Evolutionary conservation across 2,888 invertebrate genomes (phyloP), one percentile per base, ranked within the genome.

Genomic region (Neoitamus cyanurus): DNA sequence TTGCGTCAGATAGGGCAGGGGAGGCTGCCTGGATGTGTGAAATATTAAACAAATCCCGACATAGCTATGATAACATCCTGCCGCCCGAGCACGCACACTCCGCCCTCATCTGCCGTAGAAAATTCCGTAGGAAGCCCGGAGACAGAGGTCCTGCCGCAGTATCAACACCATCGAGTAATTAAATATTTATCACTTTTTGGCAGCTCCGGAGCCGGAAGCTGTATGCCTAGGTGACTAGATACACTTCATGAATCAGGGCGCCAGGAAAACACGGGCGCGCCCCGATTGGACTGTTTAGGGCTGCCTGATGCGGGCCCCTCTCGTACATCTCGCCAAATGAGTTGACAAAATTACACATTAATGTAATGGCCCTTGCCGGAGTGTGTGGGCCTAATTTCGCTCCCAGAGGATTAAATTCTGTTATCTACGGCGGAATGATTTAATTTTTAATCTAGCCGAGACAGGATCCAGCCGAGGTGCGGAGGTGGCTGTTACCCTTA

Each of bases 121-220:
- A 77, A 46, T 46, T 30, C n/a, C 30, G n/a, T n/a, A 46, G 77
- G 46, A 13, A 46, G n/a, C 28, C 46, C 46, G 9, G n/a, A 42
- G 46, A 42, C 48, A 46, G 36, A 37, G 42, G 37, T 75, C 75
- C 75, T 42, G 25, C 46, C 30, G 20, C 31, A 58, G 34, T 83
- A 85, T 83, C 78, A 83, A 83, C 85, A 83, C 83, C 85, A 85
- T 85, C 58, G 83, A 83, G 85, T 85, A 85, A 85, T 85, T 85
- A 85, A 85, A 85, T 83, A 85, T 85, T 85, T 85, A 85, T 85
- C 77, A 85, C 85, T 85, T 85, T 85, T 85, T 85, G 78, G 70
- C 83, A 85, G 85, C 73, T 73, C 73, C 58, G 31, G 72, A 83
- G 58, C 30, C 80, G 80, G 68, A 68, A 80, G 58, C 80, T 80